Conservation (phyloP, 2,888 invertebrate species). For the Dilophus febrilis region DNA sequence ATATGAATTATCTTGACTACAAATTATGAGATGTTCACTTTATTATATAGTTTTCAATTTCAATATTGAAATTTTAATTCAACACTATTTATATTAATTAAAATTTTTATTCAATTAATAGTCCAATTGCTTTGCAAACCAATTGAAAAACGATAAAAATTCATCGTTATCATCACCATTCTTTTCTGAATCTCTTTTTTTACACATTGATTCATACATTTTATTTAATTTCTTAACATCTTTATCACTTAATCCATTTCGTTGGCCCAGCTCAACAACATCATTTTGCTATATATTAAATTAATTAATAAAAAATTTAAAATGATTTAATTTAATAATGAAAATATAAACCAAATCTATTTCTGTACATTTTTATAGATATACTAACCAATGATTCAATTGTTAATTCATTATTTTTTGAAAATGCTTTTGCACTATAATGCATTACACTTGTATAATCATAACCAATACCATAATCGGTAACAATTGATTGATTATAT, state of each 20-base stretch:
- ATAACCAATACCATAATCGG: conserved; percentile 47
- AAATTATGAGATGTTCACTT: too few species aligned
- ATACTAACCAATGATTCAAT: conserved; percentile 38
- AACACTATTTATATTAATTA: too few species aligned
- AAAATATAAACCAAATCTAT: neutral
- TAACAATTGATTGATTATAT: conserved; percentile 42
- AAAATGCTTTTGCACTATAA: conserved; percentile 48
- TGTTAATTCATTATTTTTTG: conserved; percentile 45
- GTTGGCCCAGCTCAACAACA: conserved; percentile 34
- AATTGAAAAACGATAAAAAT: neutral
- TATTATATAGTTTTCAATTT: too few species aligned
- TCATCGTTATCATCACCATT: too few species aligned
- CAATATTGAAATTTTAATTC: too few species aligned
- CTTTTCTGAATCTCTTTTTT: conserved; percentile 12
- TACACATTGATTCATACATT: conserved; percentile 31
- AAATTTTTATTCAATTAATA: too few species aligned
- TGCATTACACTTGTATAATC: conserved; percentile 62
- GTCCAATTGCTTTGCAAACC: neutral
- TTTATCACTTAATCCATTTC: conserved; percentile 34
- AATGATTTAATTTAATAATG: neutral
- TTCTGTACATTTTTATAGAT: neutral
- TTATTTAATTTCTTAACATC: conserved; percentile 33
- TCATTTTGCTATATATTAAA: conserved; percentile 24
- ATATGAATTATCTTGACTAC: too few species aligned
- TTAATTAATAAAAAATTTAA: conserved; percentile 5